A percentile compares a stretch with the other conserved stretches of the same genome.
phyloP scores from a whole-genome alignment of 2,797 vertebrate species.

The Euthynnus affinis region DNA sequence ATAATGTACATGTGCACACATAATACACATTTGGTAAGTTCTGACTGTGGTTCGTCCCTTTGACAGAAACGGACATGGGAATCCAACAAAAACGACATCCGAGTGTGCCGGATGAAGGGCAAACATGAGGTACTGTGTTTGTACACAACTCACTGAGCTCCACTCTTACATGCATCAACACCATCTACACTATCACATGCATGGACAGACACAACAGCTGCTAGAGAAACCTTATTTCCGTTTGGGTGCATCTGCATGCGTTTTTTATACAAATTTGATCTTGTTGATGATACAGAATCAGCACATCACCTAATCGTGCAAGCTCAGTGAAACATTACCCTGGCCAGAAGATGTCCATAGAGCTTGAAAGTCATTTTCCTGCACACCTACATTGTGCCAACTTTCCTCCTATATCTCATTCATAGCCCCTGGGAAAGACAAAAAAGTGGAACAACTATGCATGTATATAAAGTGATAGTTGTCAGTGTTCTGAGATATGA shows the following conservation, averaged over 20 bases:
- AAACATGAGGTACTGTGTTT: conserved; percentile 91
- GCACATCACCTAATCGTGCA: conserved; percentile 57
- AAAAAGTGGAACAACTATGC: conserved; percentile 28
- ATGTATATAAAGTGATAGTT: conserved; percentile 32
- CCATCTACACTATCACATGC: conserved; percentile 59
- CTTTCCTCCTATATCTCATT: conserved; percentile 20
- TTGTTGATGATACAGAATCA: conserved; percentile 72
- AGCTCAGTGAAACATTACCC: conserved; percentile 49
- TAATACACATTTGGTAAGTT: not conserved
- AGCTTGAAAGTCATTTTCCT: conserved; percentile 40
- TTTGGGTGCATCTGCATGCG: conserved; percentile 53
- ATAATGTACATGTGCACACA: not conserved
- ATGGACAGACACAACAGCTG: conserved; percentile 69
- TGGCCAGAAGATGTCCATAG: conserved; percentile 18
- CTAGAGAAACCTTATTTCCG: conserved; percentile 62
- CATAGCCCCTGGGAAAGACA: not conserved
- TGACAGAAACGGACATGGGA: conserved; percentile 94
- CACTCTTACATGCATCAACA: conserved; percentile 45
- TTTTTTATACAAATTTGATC: conserved; percentile 76
- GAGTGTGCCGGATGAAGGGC: conserved; percentile 97
- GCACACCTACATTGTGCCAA: conserved; percentile 16
- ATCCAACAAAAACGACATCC: conserved; percentile 95
- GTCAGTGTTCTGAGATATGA: conserved; percentile 23
- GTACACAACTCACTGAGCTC: conserved; percentile 41
- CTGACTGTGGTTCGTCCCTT: conserved; percentile 14